These are phyloP conservation scores for Polietes domitor DNA, from an alignment of 2,888 invertebrate genomes.

Conservation along the genomic window DNA sequence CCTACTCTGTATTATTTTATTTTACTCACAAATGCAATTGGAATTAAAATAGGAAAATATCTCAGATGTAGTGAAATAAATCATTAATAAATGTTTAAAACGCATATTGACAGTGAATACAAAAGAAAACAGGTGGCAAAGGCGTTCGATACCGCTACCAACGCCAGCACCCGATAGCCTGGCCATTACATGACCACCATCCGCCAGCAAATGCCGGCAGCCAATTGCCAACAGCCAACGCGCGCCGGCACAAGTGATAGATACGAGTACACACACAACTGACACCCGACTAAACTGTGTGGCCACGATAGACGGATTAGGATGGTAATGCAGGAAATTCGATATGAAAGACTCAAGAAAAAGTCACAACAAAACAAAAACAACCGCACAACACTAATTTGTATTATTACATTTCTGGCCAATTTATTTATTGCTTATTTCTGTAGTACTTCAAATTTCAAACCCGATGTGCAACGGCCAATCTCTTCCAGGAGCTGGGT, in stretches of 20 bases:
- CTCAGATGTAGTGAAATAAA: slow-evolving; percentile 41
- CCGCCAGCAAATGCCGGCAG: background rate
- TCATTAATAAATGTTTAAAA: slow-evolving; percentile 48
- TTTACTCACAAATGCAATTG: slow-evolving; percentile 31
- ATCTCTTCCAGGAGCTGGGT: slow-evolving; percentile 88
- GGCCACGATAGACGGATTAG: no score
- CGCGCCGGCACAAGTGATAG: slow-evolving; percentile 43
- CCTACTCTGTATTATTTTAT: no score
- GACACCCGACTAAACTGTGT: slow-evolving; percentile 41
- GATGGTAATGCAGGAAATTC: no score
- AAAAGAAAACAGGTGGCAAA: slow-evolving; percentile 63
- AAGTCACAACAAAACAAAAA: no score
- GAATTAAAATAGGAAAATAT: slow-evolving; percentile 16
- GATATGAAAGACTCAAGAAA: no score
- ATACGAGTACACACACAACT: slow-evolving; percentile 24
- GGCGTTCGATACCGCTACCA: slow-evolving; percentile 29
- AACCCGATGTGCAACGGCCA: slow-evolving; percentile 82
- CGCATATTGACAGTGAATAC: slow-evolving; percentile 26
- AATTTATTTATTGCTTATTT: no score
- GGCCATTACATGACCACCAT: background rate
- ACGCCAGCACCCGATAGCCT: background rate
- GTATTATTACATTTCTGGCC: no score
- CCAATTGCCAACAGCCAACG: slow-evolving; percentile 12
- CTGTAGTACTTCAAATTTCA: slow-evolving; percentile 84
- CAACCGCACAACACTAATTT: no score